Evolutionary conservation across 2,888 invertebrate genomes (phyloP), one percentile per base, ranked within the genome.

Genomic region (Ophion ventricosus): DNA sequence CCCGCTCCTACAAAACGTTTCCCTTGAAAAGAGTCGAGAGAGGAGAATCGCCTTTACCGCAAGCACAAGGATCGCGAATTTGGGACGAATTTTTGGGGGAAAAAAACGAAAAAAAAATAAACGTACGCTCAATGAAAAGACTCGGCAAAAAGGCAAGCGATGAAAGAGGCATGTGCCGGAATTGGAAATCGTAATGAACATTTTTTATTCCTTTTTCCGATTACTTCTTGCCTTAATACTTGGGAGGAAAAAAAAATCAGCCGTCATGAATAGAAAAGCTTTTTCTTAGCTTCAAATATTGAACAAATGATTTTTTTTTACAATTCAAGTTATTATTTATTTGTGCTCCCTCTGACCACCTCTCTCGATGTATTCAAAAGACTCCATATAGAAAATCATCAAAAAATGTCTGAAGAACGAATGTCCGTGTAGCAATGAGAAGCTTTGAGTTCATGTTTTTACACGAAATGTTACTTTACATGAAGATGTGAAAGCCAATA

Each of bases 391-490:
- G 2, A 26, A 26, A 74, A n/a, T 4, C 11, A 26, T 57, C 0
- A n/a, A 29, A 29, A 64, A 23, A 23, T 20, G 0, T 54, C 14
- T 26, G 7, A 61, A 23, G 7, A 20, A 17, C 11, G 7, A 7
- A 20, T 11, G 40, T 35, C 20, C 29, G 20, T n/a, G 20, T 35
- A 8, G 29, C 14, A 25, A 69, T 56, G n/a, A 20, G 40, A 35
- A 63, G n/a, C 26, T 25, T 63, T 3, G 61, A 40, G 35, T 20
- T 80, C 79, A 79, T 59, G 49, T 43, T 23, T 23, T 79, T 86
- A 89, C 88, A 89, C 87, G 87, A 70, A 82, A 87, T 83, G 83
- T 84, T 88, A 90, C 89, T 91, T 90, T 84, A 82, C 89, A 87
- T 82, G 74, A 67, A 69, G 84, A 86, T 49, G 73, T 43, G 66